Evolutionary conservation across 2,888 invertebrate genomes (phyloP), one percentile per base, ranked within the genome.

Genomic region (Agrotis exclamationis): DNA sequence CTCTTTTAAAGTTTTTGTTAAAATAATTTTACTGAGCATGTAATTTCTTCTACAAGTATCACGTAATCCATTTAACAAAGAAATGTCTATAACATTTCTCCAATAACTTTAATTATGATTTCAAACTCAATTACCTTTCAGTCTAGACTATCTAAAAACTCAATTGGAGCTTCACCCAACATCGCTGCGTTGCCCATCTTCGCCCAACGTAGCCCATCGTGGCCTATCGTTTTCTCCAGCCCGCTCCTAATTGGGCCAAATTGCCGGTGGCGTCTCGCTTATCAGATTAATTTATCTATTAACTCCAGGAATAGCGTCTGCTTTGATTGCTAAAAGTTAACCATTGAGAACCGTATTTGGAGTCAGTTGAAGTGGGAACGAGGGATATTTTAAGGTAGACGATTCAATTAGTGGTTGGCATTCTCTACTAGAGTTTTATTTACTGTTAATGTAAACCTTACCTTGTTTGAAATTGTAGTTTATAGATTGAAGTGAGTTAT

Each of bases 211-310:
- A 9, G 53, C 63, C 28, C 48, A 57, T 66, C 59, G 47, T 63
- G 60, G 59, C 39, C 24, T 59, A 74, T 69, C 60, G 66, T 63
- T 68, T 65, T 73, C 68, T 80, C 50, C 69, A 57, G 69, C 16
- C 56, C 4, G 54, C 16, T 24, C 68, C 83, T 90, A 89, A 91
- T 91, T 90, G 89, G 86, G 79, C 86, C 89, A 90, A 92, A 91
- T 92, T 90, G 90, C 89, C 85, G 83, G 83, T 89, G 90, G 89
- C 90, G 88, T 87, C 87, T 86, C 76, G 67, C 80, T 88, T 93
- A 93, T 93, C 92, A 88, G 86, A 91, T 91, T 92, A 91, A 93
- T 93, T 92, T 93, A 93, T 93, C 92, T 90, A 87, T 86, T 86
- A 85, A 78, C 83, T 87, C 83, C 85, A 83, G 86, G 86, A 90